phyloP scores from a whole-genome alignment of 1,140 invertebrate species.

The Radopholus similis region DNA sequence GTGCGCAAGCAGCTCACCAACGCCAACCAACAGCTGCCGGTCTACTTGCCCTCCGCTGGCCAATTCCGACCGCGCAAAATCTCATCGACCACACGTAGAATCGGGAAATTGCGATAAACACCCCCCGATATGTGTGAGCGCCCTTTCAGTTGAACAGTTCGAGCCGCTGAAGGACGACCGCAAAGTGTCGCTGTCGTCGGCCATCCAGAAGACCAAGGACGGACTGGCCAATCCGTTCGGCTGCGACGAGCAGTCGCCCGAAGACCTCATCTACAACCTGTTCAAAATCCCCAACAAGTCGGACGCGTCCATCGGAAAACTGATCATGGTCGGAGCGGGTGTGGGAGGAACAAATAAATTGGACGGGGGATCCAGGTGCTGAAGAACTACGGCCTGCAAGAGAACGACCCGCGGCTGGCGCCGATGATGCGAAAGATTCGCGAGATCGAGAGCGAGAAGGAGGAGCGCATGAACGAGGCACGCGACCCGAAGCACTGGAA shows the following conservation, averaged over 20 bases:
- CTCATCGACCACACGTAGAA: no score
- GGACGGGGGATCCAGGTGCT: slow-evolving; percentile 14
- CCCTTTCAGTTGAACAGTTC: slow-evolving; percentile 15
- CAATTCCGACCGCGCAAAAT: no score
- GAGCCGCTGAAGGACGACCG: slow-evolving; percentile 8
- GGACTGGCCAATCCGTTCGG: slow-evolving; percentile 39
- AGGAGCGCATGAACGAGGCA: slow-evolving; percentile 33
- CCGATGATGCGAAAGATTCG: slow-evolving; percentile 45
- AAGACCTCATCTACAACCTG: slow-evolving; percentile 50
- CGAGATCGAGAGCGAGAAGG: slow-evolving; percentile 42
- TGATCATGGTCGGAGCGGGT: slow-evolving; percentile 36
- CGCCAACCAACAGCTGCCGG: no score
- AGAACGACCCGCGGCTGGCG: slow-evolving; percentile 35
- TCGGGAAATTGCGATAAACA: no score
- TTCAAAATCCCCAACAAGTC: slow-evolving; percentile 54
- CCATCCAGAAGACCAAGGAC: slow-evolving; percentile 23
- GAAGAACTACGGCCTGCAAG: slow-evolving; percentile 46
- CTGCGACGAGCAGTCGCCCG: slow-evolving; percentile 41
- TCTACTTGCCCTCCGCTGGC: no score
- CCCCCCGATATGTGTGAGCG: no score
- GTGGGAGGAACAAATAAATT: background rate
- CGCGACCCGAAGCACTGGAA: slow-evolving; percentile 52
- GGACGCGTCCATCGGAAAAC: slow-evolving; percentile 51
- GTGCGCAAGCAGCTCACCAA: no score
- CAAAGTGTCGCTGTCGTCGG: slow-evolving; percentile 12